Conservation (phyloP, 2,113 vertebrate species). For the Pteronura brasiliensis region DNA sequence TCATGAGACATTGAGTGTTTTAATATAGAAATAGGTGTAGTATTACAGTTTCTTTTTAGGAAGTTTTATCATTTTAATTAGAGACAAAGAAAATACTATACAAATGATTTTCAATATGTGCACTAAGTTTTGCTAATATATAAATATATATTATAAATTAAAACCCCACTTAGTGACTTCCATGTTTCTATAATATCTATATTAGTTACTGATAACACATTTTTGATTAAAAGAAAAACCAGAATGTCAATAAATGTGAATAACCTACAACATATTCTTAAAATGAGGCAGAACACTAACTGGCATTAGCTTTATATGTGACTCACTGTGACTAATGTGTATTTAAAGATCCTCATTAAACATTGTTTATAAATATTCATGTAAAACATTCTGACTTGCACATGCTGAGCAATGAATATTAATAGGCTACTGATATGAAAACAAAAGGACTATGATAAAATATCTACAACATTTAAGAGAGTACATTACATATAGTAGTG, state of each 20-base stretch:
- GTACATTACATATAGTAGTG: background rate
- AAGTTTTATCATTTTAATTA: background rate
- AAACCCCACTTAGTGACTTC: background rate
- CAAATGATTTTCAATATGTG: background rate
- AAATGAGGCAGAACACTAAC: background rate
- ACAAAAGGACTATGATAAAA: background rate
- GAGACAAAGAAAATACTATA: background rate
- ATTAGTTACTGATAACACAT: background rate
- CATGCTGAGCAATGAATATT: background rate
- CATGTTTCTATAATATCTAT: background rate
- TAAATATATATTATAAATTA: background rate
- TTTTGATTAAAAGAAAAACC: background rate
- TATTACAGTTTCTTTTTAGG: background rate
- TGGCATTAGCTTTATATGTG: background rate
- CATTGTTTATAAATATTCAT: background rate
- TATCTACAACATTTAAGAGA: background rate
- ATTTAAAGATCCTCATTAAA: background rate
- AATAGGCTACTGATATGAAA: background rate
- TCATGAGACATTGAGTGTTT: background rate
- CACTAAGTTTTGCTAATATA: background rate
- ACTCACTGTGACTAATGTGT: background rate
- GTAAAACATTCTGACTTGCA: background rate
- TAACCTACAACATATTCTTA: background rate
- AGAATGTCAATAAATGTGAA: background rate
- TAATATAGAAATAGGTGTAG: background rate